Evolutionary conservation across 2,113 vertebrate species (phyloP), one percentile per base, ranked within the genome.

Genomic region (Cercopithecus mona): DNA sequence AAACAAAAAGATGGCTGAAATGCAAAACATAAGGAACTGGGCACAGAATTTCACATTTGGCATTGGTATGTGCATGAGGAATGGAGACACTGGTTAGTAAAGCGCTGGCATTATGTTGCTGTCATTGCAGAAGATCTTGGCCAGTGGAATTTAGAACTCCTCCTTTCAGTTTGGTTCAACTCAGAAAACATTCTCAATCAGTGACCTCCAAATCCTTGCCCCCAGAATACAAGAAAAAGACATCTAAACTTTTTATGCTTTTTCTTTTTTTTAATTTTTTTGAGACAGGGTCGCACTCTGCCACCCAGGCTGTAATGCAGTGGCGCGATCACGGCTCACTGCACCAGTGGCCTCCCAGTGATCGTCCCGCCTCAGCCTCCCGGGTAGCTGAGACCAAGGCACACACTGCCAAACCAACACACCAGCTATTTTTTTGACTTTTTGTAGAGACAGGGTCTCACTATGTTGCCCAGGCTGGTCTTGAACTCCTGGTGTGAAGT

Each of bases 1-100:
- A 93, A 97, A 96, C 79, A 94, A 61, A 96, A 95, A 92, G 20
- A 91, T 32, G 61, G 30, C 70, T 97, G 52, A 81, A 66, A 92
- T 59, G 40, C 76, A 93, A 93, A 97, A 61, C 59, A 38, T 17
- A 85, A 78, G 82, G 78, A 90, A 88, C 59, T 70, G 30, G 72
- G 32, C 83, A 88, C 35, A 50, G 55, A 32, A 73, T 40, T 88
- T 79, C 66, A 72, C 48, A 79, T 73, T 57, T 85, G 85, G 66
- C 76, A 52, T 82, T 91, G 91, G n/a, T 52, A 38, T 11, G 14
- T 5, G 4, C 35, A 6, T 0, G 0, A 5, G 6, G 30, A 10
- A 43, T 13, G 17, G 14, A 93, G 57, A 85, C 82, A 57, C 48
- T 72, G 35, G 75, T 35, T 12, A 43, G 50, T 57, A 23, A 38